phyloP scores from a whole-genome alignment of 2,797 vertebrate species.

The Siniperca scherzeri region DNA sequence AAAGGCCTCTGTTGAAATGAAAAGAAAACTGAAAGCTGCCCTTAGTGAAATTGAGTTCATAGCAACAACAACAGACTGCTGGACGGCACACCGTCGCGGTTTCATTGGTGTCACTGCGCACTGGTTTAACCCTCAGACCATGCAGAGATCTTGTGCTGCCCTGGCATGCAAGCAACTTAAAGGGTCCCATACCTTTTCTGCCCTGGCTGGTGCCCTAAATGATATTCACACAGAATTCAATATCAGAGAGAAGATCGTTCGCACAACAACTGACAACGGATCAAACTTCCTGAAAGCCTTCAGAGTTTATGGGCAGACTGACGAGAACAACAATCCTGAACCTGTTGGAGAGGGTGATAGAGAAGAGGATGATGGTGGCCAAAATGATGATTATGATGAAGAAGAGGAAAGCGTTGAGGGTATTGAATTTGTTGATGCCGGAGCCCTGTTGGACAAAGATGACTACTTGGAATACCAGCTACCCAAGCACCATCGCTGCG shows the following conservation, averaged over 20 bases:
- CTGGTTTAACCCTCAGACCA: too few species aligned
- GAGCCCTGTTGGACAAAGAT: conserved; percentile 8
- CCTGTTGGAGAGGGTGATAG: conserved; percentile 12
- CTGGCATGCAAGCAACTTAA: not conserved
- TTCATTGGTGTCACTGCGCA: too few species aligned
- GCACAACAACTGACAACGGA: not conserved
- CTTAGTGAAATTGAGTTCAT: too few species aligned
- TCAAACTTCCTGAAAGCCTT: conserved; percentile 34
- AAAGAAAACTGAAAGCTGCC: too few species aligned
- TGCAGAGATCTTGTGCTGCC: not conserved
- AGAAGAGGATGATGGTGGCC: conserved; percentile 26
- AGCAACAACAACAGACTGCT: too few species aligned
- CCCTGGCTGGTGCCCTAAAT: not conserved
- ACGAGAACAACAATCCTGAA: conserved; percentile 32
- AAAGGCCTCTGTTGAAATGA: too few species aligned
- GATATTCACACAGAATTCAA: not conserved
- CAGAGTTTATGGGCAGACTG: conserved; percentile 37
- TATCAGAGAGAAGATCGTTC: not conserved
- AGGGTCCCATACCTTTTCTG: not conserved
- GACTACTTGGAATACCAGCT: conserved; percentile 37
- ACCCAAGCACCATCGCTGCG: conserved; percentile 37
- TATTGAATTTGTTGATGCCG: too few species aligned
- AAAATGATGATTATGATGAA: conserved; percentile 11
- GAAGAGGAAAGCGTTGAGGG: too few species aligned
- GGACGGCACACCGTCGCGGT: too few species aligned